These are phyloP conservation scores for Andrena praecox DNA, from an alignment of 2,888 invertebrate genomes.

Conservation along the genomic window DNA sequence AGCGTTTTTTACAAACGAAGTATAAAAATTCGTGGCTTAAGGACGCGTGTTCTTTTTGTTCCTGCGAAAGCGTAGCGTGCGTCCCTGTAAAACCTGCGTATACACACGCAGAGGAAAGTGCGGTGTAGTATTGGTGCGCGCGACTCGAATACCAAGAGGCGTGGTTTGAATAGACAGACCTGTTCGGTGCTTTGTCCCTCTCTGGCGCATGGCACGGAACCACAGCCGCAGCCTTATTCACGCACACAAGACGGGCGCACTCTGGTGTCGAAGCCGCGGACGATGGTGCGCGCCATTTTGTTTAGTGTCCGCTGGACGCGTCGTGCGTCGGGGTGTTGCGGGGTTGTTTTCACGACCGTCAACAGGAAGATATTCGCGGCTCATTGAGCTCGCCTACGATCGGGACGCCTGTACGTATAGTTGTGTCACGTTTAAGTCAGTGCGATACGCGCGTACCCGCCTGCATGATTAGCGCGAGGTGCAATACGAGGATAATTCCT, in stretches of 20 bases:
- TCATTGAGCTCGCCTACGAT: conserved; percentile 48
- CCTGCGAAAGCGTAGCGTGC: conserved; percentile 10
- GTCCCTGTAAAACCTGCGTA: conserved; percentile 39
- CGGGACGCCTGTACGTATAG: not conserved
- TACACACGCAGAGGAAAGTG: conserved; percentile 15
- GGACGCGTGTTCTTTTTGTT: not conserved
- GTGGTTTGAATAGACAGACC: conserved; percentile 66
- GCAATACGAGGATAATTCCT: conserved; percentile 40
- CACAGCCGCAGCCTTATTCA: conserved; percentile 19
- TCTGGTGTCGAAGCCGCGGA: conserved; percentile 68
- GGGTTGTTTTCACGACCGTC: conserved; percentile 71
- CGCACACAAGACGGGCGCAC: conserved; percentile 51
- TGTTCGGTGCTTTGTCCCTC: conserved; percentile 55
- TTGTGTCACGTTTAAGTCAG: conserved; percentile 36
- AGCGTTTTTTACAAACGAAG: not conserved
- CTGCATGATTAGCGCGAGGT: conserved; percentile 51
- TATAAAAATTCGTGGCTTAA: not conserved
- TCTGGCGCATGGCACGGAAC: conserved; percentile 11
- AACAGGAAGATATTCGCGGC: conserved; percentile 55
- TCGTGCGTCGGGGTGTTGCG: conserved; percentile 69
- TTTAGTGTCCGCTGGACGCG: conserved; percentile 76
- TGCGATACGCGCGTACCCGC: conserved; percentile 29
- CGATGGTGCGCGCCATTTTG: conserved; percentile 77
- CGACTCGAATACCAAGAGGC: conserved; percentile 65
- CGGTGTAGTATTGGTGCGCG: conserved; percentile 35